Base-by-base conservation (phyloP, 2,888 invertebrate genomes). In the Drosophila colorata region DNA sequence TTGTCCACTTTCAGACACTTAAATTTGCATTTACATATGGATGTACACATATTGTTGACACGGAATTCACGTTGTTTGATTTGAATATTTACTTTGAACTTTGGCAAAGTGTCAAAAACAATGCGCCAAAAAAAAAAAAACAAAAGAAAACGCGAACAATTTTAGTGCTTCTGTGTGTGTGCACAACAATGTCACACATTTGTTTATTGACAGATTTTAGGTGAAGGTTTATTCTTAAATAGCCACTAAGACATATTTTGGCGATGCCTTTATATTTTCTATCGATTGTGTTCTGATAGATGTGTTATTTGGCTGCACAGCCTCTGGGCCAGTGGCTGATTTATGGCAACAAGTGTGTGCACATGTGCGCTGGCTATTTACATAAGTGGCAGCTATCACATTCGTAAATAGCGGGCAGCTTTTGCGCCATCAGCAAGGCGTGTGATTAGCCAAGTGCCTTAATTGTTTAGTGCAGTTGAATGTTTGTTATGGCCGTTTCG, bases 71-170 rank as follows among this genome's bases (percentile, higher is more conserved):
- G 65, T 74, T 59, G 67, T 63, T 61, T 23, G n/a, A 38, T 69
- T 60, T 53, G 44, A 44, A 70, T 78, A 74, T 78, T 79, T 77
- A 74, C 90, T 85, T 79, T 83, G 83, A 88, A 88, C 90, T 87
- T 89, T 90, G 90, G 90, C 90, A 90, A 78, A 79, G 56, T 81
- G 72, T 84, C 90, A 90, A 61, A 51, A 65, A 53, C 58, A 46
- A 58, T 64, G 66, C 58, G 46, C 37, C 37, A 60, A 46, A 40
- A 40, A 55, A 20, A 28, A 1, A 16, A 60, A 46, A 40, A 40
- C 52, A 20, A 28, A 1, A 16, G 31, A 58, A 47, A 73, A 28
- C 11, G 35, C 58, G 41, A 38, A 41, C 44, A 51, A 37, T 58
- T 40, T 61, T 65, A 57, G 55, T 52, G 57, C 65, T 43, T 48